phyloP scores from a whole-genome alignment of 1,140 invertebrate species.

The Chironomus striatipennis region DNA sequence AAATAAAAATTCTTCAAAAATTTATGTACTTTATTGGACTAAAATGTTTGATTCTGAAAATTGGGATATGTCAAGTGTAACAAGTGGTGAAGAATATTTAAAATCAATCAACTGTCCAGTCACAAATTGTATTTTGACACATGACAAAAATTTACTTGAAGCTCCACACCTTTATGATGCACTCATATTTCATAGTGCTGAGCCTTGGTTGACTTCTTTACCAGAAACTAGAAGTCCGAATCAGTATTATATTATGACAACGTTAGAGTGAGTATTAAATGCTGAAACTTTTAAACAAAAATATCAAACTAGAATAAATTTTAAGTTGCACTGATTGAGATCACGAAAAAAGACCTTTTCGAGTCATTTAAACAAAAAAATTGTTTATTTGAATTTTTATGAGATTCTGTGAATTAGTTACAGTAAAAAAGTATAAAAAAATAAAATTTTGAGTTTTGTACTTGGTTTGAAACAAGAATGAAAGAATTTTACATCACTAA shows the following conservation, averaged over 20 bases:
- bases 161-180: slow-evolving; percentile 37
- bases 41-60: slow-evolving; percentile 33
- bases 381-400: too few relatives aligned
- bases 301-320: slow-evolving; percentile 26
- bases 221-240: slow-evolving; percentile 26
- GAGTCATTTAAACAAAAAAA: too few relatives aligned
- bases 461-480: too few relatives aligned
- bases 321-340: slow-evolving; percentile 27
- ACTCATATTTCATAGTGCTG: slow-evolving; percentile 38
- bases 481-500: too few relatives aligned
- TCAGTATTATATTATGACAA: slow-evolving; percentile 34
- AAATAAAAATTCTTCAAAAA: not conserved
- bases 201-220: slow-evolving; percentile 30
- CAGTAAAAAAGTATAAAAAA: too few relatives aligned
- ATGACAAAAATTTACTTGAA: slow-evolving; percentile 32
- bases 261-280: slow-evolving; percentile 30
- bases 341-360: too few relatives aligned
- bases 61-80: slow-evolving; percentile 33
- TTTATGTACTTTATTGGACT: slow-evolving; percentile 34
- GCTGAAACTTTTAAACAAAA: slow-evolving; percentile 9
- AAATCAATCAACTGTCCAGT: slow-evolving; percentile 32
- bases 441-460: too few relatives aligned
- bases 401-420: too few relatives aligned
- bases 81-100: slow-evolving; percentile 31
- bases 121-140: slow-evolving; percentile 33